These are phyloP conservation scores for Zaprionus capensis DNA, from an alignment of 1,140 invertebrate genomes.

Conservation along the genomic window DNA sequence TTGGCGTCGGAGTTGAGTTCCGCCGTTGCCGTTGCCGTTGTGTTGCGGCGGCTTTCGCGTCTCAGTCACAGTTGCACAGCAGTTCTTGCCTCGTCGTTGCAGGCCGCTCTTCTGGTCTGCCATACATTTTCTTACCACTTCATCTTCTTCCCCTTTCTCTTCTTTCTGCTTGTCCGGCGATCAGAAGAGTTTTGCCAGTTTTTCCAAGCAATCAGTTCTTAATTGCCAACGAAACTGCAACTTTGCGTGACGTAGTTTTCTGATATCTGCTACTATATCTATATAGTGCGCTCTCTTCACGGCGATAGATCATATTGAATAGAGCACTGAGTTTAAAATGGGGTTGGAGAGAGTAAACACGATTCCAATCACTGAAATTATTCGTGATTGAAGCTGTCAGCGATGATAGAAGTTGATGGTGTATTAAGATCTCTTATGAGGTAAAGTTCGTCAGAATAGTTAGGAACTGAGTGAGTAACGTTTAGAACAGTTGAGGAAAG, in stretches of 20 bases:
- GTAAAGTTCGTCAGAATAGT: too few species aligned
- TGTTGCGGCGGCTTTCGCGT: constrained; percentile 3
- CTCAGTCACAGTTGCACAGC: constrained; percentile 27
- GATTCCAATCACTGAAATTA: too few species aligned
- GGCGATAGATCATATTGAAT: neutral
- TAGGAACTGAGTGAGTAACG: too few species aligned
- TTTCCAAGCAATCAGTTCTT: constrained; percentile 17
- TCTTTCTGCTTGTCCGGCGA: constrained; percentile 1
- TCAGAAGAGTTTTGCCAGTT: neutral
- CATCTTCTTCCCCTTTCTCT: neutral
- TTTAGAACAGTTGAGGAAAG: too few species aligned
- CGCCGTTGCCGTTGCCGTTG: neutral
- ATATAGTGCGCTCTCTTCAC: neutral
- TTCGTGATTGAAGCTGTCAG: too few species aligned
- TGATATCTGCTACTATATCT: neutral
- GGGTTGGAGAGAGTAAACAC: too few species aligned
- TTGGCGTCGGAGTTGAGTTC: constrained; percentile 33
- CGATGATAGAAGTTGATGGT: too few species aligned
- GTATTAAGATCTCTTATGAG: too few species aligned
- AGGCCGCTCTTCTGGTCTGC: neutral
- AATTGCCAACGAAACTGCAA: neutral
- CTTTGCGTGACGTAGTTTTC: neutral
- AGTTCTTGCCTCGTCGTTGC: constrained; percentile 19
- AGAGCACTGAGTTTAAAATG: neutral
- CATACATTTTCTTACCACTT: neutral